These are phyloP conservation scores for Apodemus agrarius DNA, from an alignment of 2,797 vertebrate species.

Conservation along the genomic window DNA sequence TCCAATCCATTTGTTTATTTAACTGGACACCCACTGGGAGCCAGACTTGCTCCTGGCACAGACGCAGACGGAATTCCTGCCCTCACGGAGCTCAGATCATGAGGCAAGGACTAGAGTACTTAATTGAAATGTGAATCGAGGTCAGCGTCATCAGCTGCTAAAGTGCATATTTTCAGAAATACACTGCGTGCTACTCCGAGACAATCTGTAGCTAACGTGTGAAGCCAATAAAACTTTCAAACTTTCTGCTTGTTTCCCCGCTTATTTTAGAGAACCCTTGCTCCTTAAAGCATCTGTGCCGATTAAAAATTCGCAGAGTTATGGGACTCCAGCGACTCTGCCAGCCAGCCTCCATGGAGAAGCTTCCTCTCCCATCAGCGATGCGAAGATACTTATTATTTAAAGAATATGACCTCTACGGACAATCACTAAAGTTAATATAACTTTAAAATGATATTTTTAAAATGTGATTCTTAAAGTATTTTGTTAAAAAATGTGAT, in stretches of 20 bases:
- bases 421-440: conserved; percentile 82
- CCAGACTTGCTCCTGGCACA: neutral
- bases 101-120: neutral
- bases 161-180: neutral
- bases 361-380: conserved; percentile 87
- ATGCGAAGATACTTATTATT: conserved; percentile 91
- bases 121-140: neutral
- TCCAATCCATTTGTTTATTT: conserved; percentile 26
- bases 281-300: conserved; percentile 91
- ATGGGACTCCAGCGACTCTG: conserved; percentile 87
- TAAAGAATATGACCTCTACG: conserved; percentile 92
- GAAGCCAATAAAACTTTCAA: neutral
- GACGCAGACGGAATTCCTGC: neutral
- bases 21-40: neutral
- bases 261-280: conserved; percentile 90
- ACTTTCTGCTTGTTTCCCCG: conserved; percentile 37
- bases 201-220: neutral
- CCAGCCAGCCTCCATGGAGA: conserved; percentile 86
- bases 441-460: conserved; percentile 62
- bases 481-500: conserved; percentile 9
- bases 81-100: neutral
- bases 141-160: conserved; percentile 7
- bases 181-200: conserved; percentile 15
- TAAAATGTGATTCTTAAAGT: conserved; percentile 45
- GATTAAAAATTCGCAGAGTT: conserved; percentile 90